Base-by-base conservation (phyloP, 2,113 vertebrate genomes). In the Balaenoptera acutorostrata region DNA sequence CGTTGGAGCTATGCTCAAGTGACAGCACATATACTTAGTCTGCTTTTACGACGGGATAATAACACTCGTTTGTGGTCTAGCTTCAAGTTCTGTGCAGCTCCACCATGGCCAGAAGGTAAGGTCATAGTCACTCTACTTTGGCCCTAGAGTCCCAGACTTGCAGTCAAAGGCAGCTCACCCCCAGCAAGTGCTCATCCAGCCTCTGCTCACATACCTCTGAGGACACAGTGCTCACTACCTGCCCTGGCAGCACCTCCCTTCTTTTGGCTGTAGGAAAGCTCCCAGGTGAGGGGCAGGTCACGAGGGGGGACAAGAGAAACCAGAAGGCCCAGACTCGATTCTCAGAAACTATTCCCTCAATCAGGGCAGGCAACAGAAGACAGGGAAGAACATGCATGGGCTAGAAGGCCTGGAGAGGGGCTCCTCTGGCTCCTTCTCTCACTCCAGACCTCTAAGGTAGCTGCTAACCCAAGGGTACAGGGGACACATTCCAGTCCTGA, bases 41-140 rank as follows among this genome's bases (percentile, higher is more conserved):
- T 74, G 89, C 82, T 92, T 96, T 97, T 95, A 96, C 0, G 1
- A 97, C 74, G 44, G 88, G 69, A 71, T 96, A 88, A 97, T 89
- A 97, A 96, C n/a, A 95, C 55, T 92, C 85, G 83, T 91, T 81
- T 93, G 81, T 6, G 86, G 84, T 77, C 18, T 66, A 84, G 89
- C 86, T 63, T 52, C 66, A 77, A 86, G 92, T 39, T 63, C 78
- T 39, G 39, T 3, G 88, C 64, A 57, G 74, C 29, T 94, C 66
- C 36, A 49, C 59, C 27, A 33, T 2, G 64, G 72, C 84, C 46
- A 72, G 57, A 69, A 81, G 88, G 77, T 72, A 93, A 78, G 78
- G 86, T 55, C 72, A 57, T 3, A 46, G 63, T 15, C 68, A 63
- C 6, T 33, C 21, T 12, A 39, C 36, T 63, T 93, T 31, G 18